Base-by-base conservation (phyloP, 2,113 vertebrate genomes). In the Xenus cinereus region DNA sequence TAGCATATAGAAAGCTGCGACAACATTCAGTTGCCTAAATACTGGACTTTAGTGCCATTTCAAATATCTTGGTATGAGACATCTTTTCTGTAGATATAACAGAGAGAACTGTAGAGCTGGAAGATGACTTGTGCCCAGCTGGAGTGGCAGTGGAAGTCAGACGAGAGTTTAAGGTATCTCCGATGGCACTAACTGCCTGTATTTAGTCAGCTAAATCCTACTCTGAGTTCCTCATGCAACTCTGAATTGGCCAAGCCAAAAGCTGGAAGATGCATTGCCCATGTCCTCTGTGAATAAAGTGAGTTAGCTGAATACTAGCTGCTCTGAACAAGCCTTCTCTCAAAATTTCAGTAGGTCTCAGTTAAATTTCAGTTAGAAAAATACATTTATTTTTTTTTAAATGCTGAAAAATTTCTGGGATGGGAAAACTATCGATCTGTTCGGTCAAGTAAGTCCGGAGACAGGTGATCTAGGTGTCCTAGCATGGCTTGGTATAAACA, bases 361-460 rank as follows among this genome's bases (percentile, higher is more conserved):
- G 32, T 46, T 54, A 68, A 33, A 72, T 56, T 60, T 85, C 73
- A 43, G 14, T 45, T 19, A n/a, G 18, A 30, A 74, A 32, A 2
- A 53, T 1, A 24, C 4, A 6, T 10, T 90, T 66, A n/a, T 24
- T 76, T 63, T 39, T 80, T 73, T 72, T 33, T 8, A 3, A 48
- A 68, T 22, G 3, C 7, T 7, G 21, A 48, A 32, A 79, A 69
- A 35, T 57, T 48, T 72, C 50, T n/a, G 13, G 4, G 1, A 27
- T 48, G 24, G 15, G 13, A 82, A 68, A 87, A n/a, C 5, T 64
- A 12, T 56, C 0, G 0, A 8, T 66, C 19, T 62, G 4, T 33
- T n/a, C 83, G 22, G 48, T 68, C 37, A 63, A 71, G 6, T 41
- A 17, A 27, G 6, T 54, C 32, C 67, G 45, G 24, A 68, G 37